Evolutionary conservation across 2,797 vertebrate genomes (phyloP), one percentile per base, ranked within the genome.

Genomic region (Psittacula derbiana): DNA sequence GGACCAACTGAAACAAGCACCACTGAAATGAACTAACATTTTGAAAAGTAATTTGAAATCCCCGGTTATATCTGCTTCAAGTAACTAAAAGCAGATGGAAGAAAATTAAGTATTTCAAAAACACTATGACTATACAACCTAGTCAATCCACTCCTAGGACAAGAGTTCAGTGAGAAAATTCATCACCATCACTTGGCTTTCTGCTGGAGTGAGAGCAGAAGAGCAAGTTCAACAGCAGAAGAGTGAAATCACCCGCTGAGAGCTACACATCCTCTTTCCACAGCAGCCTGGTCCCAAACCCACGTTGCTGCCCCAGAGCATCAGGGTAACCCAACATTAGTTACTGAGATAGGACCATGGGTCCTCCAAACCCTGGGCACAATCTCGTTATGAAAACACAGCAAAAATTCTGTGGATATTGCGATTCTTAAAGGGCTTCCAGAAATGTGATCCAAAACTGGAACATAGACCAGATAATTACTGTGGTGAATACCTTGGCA

Each of bases 191-290:
- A 6, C 33, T 40, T 55, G 80, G 52, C 8, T 64, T 14, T 24
- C 18, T 0, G 0, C 69, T 36, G 57, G 49, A 58, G 31, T 1
- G 3, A 50, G 7, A 40, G 12, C 33, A 82, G 50, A 69, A 65
- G 12, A 49, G 33, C 5, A 53, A 87, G 11, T 23, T 36, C 41
- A 52, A 52, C 2, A 19, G 7, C 43, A 84, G 46, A 7, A 64
- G 13, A 3, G 0, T 0, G 5, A 41, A 76, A 52, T 57, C 3
- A 0, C 12, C 64, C 64, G 1, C 44, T 2, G 7, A 24, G 43
- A 46, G 12, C 20, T 33, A 3, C 31, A 5, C 14, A 19, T 3
- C 33, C 10, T 40, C 41, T 19, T 36, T 65, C 33, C 58, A 33
- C 8, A 52, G 11, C 23, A n/a, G 27, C 55, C 52, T 1, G 1